Evolutionary conservation across 2,113 vertebrate genomes (phyloP), one percentile per base, ranked within the genome.

Genomic region (Lathamus discolor): DNA sequence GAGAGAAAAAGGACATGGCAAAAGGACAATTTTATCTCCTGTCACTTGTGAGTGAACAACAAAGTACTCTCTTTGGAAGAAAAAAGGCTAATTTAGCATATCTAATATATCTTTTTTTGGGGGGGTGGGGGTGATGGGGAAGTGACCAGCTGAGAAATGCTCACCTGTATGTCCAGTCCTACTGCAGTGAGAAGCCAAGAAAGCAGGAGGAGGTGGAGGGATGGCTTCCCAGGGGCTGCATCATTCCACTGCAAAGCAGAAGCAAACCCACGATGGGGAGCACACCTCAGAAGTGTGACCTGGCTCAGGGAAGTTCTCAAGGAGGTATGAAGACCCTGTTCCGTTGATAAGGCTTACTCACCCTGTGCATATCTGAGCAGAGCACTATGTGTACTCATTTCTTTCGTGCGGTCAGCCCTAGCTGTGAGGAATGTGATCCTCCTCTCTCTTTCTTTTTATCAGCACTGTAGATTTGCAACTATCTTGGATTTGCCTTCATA

Each of bases 71-170:
- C 33, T 92, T 68, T 4, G 6, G 31, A 59, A 57, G 3, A 31
- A 74, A 85, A 69, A 27, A 10, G 0, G 4, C 6, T 49, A 28
- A 44, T 77, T 63, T 39, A 68, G 7, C 33, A 20, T 18, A 61
- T 19, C 3, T 39, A 19, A 11, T 20, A 17, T 37, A 78, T 46
- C 37, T 66, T 39, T 1, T 39, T 1, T 5, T 1, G 4, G 17
- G 16, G 28, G 17, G 2, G 3, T 12, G 4, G 13, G 12, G 1
- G 6, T 17, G 11, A 39, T 5, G 5, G 16, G 7, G 43, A 74
- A 46, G 10, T 19, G 17, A 28, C 44, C 49, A 55, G 15, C 27
- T 46, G 66, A 72, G 61, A 72, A 69, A 39, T 17, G 10, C 11
- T 63, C 64, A 64, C 29, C 8, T 73, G 51, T 39, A 13, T 18